Base-by-base conservation (phyloP, 2,797 vertebrate genomes). In the Syndactyla subalaris region DNA sequence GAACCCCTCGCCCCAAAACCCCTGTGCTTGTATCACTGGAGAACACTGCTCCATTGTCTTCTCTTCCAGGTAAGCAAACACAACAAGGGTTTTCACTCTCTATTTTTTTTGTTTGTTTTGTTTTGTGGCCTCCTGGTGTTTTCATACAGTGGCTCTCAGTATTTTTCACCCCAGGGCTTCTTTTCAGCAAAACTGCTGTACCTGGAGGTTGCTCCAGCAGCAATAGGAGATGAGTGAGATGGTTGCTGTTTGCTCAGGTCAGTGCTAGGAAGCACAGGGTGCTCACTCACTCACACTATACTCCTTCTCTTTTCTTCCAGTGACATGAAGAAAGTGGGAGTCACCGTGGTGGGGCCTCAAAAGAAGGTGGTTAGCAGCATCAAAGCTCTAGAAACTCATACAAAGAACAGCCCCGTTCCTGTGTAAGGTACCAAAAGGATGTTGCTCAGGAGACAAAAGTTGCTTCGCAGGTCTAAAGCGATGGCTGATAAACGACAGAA, bases 281-380 rank as follows among this genome's bases (percentile, higher is more conserved):
- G 19, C 32, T 82, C 61, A 36, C 59, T 97, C 43, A 45, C 43
- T 45, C 62, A 96, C 38, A 10, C 7, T 0, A 2, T 78, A 30
- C 29, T 3, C 79, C 67, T 78, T 90, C 54, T 73, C 36, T 90
- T 84, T 39, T 91, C 68, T 96, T 87, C 45, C 97, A 99, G 99
- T 95, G 99, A 99, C 96, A 97, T 99, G 97, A 99, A 99, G 98
- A 99, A 99, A 96, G 98, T 99, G 22, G 99, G 99, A 14, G 99
- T 99, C 93, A 99, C 99, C 38, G 98, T 99, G 92, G 98, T 99
- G 93, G 99, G 99, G 92, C 98, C 99, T 94, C 99, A 99, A 85
- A 99, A 99, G 98, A 99, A 99, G 98, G 98, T 99, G 84, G 98
- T 99, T 97, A 99, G 99, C 98, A 99, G 99, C 97, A 98, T 99